Conservation (phyloP, 2,888 invertebrate genomes). For the Drosophila fulvimacula region DNA sequence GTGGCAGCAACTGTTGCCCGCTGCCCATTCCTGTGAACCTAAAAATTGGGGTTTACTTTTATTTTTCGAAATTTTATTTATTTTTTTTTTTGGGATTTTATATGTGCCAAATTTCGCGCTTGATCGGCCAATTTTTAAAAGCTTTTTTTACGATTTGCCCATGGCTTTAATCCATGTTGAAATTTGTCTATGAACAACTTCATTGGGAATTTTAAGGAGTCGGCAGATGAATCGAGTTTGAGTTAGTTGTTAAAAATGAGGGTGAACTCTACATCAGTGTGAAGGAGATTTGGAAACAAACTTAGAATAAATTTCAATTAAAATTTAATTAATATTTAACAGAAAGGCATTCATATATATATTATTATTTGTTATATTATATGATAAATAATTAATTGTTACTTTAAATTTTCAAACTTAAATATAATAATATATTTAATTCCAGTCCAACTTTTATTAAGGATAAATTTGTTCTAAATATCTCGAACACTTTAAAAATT, state of each 20-base stretch:
- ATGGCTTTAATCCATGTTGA: slow-evolving; percentile 34
- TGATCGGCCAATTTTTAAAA: slow-evolving; percentile 46
- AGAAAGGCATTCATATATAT: too few species aligned
- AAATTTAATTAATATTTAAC: too few species aligned
- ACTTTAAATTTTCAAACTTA: too few species aligned
- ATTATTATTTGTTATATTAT: too few species aligned
- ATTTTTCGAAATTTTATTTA: slow-evolving; percentile 17
- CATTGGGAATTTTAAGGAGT: neutral
- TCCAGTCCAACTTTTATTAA: too few species aligned
- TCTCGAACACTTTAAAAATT: too few species aligned
- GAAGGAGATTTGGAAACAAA: too few species aligned
- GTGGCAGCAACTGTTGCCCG: slow-evolving; percentile 46
- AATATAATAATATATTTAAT: too few species aligned
- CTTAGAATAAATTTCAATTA: too few species aligned
- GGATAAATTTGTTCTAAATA: too few species aligned
- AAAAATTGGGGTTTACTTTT: slow-evolving; percentile 13
- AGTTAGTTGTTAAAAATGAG: neutral
- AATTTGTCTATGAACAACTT: neutral
- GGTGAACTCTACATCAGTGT: too few species aligned
- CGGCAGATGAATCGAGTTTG: neutral
- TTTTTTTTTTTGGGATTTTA: slow-evolving; percentile 47
- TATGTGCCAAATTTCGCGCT: slow-evolving; percentile 73
- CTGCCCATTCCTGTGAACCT: slow-evolving; percentile 24
- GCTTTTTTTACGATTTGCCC: slow-evolving; percentile 21
- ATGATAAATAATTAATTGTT: too few species aligned